Base-by-base conservation (phyloP, 2,113 vertebrate genomes). In the Electrona antarctica region DNA sequence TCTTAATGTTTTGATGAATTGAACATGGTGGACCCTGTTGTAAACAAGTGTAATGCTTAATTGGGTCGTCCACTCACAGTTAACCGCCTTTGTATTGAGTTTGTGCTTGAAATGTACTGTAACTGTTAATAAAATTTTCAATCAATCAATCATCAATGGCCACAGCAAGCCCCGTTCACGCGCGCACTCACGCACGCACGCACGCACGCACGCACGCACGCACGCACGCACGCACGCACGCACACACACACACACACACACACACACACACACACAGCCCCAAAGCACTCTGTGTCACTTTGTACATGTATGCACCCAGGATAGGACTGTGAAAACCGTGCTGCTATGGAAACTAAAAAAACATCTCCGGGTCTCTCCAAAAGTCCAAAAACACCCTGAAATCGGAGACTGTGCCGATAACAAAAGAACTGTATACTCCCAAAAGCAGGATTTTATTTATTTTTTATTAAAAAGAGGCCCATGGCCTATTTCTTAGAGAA, bases 361-460 rank as follows among this genome's bases (percentile, higher is more conserved):
- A 74, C 63, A 72, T 67, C 57, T 82, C 85, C 85, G 76, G 87
- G 89, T 89, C 88, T 87, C 85, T 89, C n/a, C n/a, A n/a, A n/a
- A 77, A 89, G 87, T 67, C n/a, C n/a, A n/a, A n/a, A n/a, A 89
- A 84, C 79, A 75, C 79, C 78, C 71, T 62, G 81, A 88, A 87
- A 91, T 89, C 83, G 68, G 66, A 90, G 85, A 91, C 83, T 55
- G 70, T 69, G 41, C 41, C 9, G 85, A 91, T 90, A 89, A 90
- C 82, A 88, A 92, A 87, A 85, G 87, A 76, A 86, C 73, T n/a
- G n/a, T n/a, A n/a, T 77, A 81, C 81, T 87, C 79, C 88, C 77
- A 87, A 89, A 89, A 89, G 88, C 78, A 79, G 78, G 78, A 87
- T 92, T 90, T 89, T n/a, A n/a, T n/a, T n/a, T n/a, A n/a, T n/a